These are phyloP conservation scores for Melieria picta DNA, from an alignment of 2,888 invertebrate species.

Conservation along the genomic window DNA sequence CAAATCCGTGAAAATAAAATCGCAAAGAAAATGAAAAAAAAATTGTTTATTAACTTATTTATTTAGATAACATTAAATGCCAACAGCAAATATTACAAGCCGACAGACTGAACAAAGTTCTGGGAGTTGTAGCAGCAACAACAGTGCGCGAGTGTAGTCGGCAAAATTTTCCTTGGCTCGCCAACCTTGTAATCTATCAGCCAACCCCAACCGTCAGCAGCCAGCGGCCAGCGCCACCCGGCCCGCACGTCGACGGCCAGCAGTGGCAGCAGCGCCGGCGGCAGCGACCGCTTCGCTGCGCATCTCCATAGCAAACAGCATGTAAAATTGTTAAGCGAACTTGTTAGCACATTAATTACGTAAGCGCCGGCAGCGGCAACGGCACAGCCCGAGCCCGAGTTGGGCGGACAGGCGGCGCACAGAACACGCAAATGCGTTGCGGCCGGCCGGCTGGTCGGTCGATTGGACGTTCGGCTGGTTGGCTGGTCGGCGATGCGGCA, in stretches of 20 bases:
- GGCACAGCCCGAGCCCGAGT: too few species aligned
- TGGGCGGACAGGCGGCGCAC: too few species aligned
- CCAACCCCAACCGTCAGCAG: background rate
- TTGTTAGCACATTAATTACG: too few species aligned
- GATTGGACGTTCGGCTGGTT: conserved; percentile 1
- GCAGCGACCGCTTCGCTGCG: too few species aligned
- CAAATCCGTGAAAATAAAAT: background rate
- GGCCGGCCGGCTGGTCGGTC: background rate
- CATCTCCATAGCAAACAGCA: too few species aligned
- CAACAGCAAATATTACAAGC: background rate
- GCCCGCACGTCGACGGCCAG: background rate
- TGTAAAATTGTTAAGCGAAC: too few species aligned
- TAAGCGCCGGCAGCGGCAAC: too few species aligned
- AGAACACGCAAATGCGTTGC: too few species aligned
- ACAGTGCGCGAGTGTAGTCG: background rate
- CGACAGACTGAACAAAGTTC: background rate
- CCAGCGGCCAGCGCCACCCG: background rate
- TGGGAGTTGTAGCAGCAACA: conserved; percentile 14
- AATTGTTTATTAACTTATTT: conserved; percentile 14
- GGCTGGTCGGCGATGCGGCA: background rate
- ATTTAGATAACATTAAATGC: conserved; percentile 27
- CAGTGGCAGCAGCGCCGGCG: too few species aligned
- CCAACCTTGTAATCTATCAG: conserved; percentile 19
- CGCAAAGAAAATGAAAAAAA: background rate
- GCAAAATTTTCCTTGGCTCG: background rate